These are phyloP conservation scores for Uria aalge DNA, from an alignment of 2,113 vertebrate genomes.

Conservation along the genomic window DNA sequence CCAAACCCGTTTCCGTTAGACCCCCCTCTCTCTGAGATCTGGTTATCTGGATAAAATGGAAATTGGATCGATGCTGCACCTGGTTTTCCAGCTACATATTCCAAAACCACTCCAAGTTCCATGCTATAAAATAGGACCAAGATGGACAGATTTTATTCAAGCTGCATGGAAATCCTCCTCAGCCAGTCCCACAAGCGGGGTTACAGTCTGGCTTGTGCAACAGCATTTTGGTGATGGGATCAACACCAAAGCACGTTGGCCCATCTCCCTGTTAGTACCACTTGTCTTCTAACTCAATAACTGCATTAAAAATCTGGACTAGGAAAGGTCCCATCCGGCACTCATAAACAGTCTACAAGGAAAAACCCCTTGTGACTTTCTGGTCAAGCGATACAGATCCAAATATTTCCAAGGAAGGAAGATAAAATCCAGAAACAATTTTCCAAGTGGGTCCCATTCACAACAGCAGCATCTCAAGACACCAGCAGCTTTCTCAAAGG, in stretches of 20 bases:
- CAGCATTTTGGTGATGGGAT: neutral
- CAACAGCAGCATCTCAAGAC: neutral
- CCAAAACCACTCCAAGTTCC: neutral
- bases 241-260: neutral
- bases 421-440: neutral
- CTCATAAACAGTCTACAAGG: neutral
- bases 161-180: neutral
- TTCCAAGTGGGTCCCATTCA: neutral
- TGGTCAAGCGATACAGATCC: neutral
- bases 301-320: neutral
- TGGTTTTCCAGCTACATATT: conserved; percentile 34
- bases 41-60: conserved; percentile 16
- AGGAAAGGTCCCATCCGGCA: neutral
- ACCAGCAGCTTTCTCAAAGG: neutral
- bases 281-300: neutral
- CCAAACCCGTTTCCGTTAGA: neutral
- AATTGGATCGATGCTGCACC: conserved; percentile 15
- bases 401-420: neutral
- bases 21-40: neutral
- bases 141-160: neutral
- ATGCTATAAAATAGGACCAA: neutral
- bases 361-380: neutral
- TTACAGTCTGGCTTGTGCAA: neutral
- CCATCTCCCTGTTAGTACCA: neutral
- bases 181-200: accelerated